Percentiles rank a stretch among this genome's conserved stretches.
Conservation (phyloP, 2,888 invertebrate genomes). For the Crepidodera aurea region DNA sequence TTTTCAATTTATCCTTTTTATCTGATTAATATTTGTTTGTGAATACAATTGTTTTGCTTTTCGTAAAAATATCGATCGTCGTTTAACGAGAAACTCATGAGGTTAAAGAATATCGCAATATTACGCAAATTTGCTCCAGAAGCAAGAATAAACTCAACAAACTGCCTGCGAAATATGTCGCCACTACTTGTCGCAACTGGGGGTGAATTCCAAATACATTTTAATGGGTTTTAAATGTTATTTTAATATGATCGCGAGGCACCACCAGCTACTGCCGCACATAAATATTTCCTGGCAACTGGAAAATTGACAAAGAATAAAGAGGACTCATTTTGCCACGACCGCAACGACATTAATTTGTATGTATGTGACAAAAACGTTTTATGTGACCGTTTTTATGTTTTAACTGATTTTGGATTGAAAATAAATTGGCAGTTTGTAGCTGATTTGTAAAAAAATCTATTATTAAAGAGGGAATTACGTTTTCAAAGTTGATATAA, state of each 20-base stretch:
- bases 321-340: neutral
- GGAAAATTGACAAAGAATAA: conserved; percentile 24
- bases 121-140: conserved; percentile 1
- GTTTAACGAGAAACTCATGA: conserved; percentile 15
- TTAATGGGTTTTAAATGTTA: conserved; percentile 27
- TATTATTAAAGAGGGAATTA: too few species aligned
- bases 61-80: neutral
- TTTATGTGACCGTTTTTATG: neutral
- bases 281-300: conserved; percentile 17
- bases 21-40: too few species aligned
- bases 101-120: conserved; percentile 17
- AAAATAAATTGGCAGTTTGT: too few species aligned
- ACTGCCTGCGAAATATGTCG: conserved; percentile 26
- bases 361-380: neutral
- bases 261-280: conserved; percentile 12
- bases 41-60: too few species aligned
- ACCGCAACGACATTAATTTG: neutral
- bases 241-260: conserved; percentile 22
- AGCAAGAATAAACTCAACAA: conserved; percentile 17
- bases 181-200: conserved; percentile 28
- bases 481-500: too few species aligned
- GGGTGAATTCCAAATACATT: conserved; percentile 28
- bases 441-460: too few species aligned
- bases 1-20: too few species aligned
- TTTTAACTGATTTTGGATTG: too few species aligned